phyloP scores from a whole-genome alignment of 2,113 vertebrate species.

The Hydrochoerus hydrochaeris region DNA sequence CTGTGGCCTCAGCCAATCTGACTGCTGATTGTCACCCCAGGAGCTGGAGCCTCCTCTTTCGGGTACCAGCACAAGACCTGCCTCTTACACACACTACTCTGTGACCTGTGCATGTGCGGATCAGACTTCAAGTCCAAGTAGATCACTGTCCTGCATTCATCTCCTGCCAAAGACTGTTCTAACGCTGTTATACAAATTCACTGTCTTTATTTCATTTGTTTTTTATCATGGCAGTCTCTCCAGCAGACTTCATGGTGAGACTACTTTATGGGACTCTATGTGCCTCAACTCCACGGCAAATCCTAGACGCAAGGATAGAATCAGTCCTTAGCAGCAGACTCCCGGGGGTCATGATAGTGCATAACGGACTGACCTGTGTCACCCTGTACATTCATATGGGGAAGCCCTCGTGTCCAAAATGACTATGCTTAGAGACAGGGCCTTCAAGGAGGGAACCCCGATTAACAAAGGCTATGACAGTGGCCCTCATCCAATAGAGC shows the following conservation, averaged over 20 bases:
- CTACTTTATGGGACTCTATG: not conserved
- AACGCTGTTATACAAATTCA: not conserved
- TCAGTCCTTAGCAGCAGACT: not conserved
- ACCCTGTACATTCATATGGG: not conserved
- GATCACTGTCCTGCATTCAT: not conserved
- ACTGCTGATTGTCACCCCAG: not conserved
- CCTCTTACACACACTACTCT: not conserved
- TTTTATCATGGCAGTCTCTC: not conserved
- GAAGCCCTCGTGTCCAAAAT: not conserved
- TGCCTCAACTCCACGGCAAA: not conserved
- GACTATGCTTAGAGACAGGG: not conserved
- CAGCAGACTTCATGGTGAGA: not conserved
- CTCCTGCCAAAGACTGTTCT: not conserved
- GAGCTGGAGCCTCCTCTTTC: not conserved
- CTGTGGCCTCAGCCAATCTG: not conserved
- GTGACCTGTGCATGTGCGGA: not conserved
- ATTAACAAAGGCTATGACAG: not conserved
- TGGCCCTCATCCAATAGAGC: not conserved
- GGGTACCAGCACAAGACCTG: too few relatives aligned
- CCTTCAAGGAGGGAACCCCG: too few relatives aligned
- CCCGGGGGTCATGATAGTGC: not conserved
- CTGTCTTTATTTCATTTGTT: not conserved
- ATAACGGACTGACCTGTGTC: not conserved
- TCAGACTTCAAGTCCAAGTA: not conserved
- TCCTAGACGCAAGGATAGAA: not conserved